A percentile compares a stretch with the other conserved stretches of the same genome.
phyloP scores from a whole-genome alignment of 2,797 vertebrate species.

The Enteromius viviparus region DNA sequence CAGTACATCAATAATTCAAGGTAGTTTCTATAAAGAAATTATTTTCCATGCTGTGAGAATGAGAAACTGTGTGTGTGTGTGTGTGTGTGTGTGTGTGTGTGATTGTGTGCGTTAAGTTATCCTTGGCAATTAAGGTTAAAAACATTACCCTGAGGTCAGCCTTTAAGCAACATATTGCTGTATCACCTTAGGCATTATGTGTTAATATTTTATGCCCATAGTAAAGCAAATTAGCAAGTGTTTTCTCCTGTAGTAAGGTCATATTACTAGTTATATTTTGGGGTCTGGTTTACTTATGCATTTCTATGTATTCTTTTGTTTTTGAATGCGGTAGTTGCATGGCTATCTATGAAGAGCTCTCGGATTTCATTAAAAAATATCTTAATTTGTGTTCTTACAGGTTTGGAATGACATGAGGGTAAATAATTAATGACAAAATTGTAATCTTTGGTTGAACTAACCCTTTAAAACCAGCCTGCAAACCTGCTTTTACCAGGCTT shows the following conservation, averaged over 20 bases:
- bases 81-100: neutral
- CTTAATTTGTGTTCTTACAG: too few relatives aligned
- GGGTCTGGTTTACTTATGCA: neutral
- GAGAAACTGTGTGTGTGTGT: neutral
- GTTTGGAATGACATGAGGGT: too few relatives aligned
- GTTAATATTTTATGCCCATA: constrained; percentile 24
- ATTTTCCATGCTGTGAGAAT: constrained; percentile 39
- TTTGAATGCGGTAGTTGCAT: too few relatives aligned
- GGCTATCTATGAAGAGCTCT: too few relatives aligned
- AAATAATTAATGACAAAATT: too few relatives aligned
- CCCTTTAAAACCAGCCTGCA: neutral
- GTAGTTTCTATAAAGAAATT: constrained; percentile 39
- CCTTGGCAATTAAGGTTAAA: constrained; percentile 39
- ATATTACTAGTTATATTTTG: neutral
- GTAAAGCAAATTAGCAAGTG: neutral
- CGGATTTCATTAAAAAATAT: too few relatives aligned
- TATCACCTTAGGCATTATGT: constrained; percentile 13
- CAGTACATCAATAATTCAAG: constrained; percentile 63
- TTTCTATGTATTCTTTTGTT: neutral
- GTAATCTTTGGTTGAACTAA: too few relatives aligned
- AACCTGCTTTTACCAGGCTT: neutral
- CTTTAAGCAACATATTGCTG: constrained; percentile 33
- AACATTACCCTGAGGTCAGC: constrained; percentile 32
- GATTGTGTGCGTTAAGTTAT: constrained; percentile 2
- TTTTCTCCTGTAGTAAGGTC: neutral